Base-by-base conservation (phyloP, 2,888 invertebrate species). In the Sinelater perroti region DNA sequence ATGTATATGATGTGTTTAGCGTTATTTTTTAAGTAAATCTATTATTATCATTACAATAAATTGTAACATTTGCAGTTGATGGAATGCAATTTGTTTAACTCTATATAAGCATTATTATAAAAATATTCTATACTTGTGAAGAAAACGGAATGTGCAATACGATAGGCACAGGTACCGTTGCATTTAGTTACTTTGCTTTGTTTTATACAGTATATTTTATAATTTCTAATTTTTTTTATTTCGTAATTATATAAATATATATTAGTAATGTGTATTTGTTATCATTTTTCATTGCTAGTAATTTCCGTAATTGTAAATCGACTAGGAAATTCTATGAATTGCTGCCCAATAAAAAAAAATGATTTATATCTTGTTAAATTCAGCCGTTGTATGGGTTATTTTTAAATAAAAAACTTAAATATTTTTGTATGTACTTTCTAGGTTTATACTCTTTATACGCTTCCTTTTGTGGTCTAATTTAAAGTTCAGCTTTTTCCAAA, bases 361-460 rank as follows among this genome's bases (percentile, higher is more conserved):
- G 70, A 74, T 75, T 75, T 76, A 76, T 76, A 75, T 76, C 75
- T 76, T 77, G 77, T 78, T 77, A 75, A 74, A 75, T 69, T 74
- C 70, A 67, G 75, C 72, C 71, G 72, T 75, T 77, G 75, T 76
- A 75, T 77, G 76, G 76, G 76, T 77, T 77, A 77, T 77, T 77
- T 78, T 77, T 77, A 73, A 77, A 76, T 75, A 75, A 77, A 76
- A 76, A 75, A 66, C 18, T 30, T 50, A 45, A 36, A 46, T n/a
- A n/a, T n/a, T n/a, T n/a, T n/a, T n/a, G n/a, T n/a, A n/a, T n/a
- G n/a, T n/a, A n/a, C n/a, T n/a, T n/a, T n/a, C n/a, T n/a, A n/a
- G n/a, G n/a, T n/a, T n/a, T n/a, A n/a, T n/a, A n/a, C n/a, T n/a
- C n/a, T n/a, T n/a, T n/a, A n/a, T n/a, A n/a, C n/a, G n/a, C n/a